Evolutionary conservation across 2,113 vertebrate genomes (phyloP), one percentile per base, ranked within the genome.

Genomic region (Dunckerocampus dactyliophorus): DNA sequence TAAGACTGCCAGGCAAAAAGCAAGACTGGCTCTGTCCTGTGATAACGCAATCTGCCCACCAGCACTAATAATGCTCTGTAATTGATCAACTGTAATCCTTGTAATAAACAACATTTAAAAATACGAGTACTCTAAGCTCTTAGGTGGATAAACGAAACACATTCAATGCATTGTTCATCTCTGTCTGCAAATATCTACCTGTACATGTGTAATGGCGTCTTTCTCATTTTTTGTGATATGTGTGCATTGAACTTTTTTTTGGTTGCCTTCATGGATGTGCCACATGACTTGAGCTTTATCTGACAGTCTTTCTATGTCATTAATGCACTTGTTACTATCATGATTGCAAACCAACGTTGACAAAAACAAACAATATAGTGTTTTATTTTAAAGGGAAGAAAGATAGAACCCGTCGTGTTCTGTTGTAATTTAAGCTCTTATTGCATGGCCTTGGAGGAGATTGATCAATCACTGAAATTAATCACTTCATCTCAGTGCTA

Each of bases 381-480:
- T 54, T 68, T 52, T 71, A 55, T 49, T 37, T 51, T 63, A 34
- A 3, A 46, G 15, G 52, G 53, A 64, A 28, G 49, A 49, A 8
- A 42, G 43, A 68, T 42, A 60, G 62, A 63, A 52, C 51, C 19
- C 47, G 45, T 63, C 52, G 55, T 71, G 50, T 72, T 59, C 16
- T 47, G 21, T 10, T 50, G 62, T 65, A 52, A 79, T 69, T 63
- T 59, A 46, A 65, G 22, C 37, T 73, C 57, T 74, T 62, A 67
- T 74, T 63, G 19, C 49, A 49, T 52, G 47, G 60, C 57, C 31
- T 56, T 59, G 45, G 63, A 62, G 58, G 71, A 49, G 69, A 37
- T 77, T 75, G 69, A 74, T 83, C 73, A 74, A 37, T 66, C 58
- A 63, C 19, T 67, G 21, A 72, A 76, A 74, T 69, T 13, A 71